Evolutionary conservation across 2,888 invertebrate genomes (phyloP), one percentile per base, ranked within the genome.

Genomic region (Lamproptera curius): DNA sequence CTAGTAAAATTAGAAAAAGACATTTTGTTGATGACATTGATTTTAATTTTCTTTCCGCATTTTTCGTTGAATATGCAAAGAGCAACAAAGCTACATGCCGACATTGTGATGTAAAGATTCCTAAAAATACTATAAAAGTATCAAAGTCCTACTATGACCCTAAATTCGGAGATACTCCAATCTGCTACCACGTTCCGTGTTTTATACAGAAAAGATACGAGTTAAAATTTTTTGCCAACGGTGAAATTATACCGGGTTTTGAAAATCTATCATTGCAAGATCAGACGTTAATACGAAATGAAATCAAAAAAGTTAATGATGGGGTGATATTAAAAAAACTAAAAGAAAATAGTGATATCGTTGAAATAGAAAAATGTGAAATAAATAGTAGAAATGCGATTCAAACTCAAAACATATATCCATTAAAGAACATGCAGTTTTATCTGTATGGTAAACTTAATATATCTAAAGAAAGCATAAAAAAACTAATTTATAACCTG

Each of bases 131-230:
- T 36, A 49, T 49, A 15, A 40, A 33, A 36, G 36, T 49, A 14
- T 49, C 48, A 5, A 49, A 49, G 31, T 49, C 43, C 35, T 17
- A 39, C 10, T 49, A 49, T n/a, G 48, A 49, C 10, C 43, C 48
- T 16, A 49, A 43, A 28, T 49, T 31, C 16, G 43, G 43, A 11
- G 48, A 49, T 28, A 34, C 39, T 6, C 48, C 35, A 9, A 43
- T 35, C 39, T 49, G 43, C 39, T 49, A 49, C 16, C 43, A 49
- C 28, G 26, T 43, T 6, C 16, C 43, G 13, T 49, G 48, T 49
- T 49, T 49, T 20, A 16, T 28, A 10, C 33, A 43, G 2, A 35
- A 35, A 44, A 26, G 44, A 9, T 34, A 49, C 13, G 49, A 44
- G 1, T 20, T 49, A 3, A 17, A 42, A 31, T 49, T 43, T 23